These are phyloP conservation scores for Heliconius ismenius DNA, from an alignment of 2,888 invertebrate species.

Conservation along the genomic window DNA sequence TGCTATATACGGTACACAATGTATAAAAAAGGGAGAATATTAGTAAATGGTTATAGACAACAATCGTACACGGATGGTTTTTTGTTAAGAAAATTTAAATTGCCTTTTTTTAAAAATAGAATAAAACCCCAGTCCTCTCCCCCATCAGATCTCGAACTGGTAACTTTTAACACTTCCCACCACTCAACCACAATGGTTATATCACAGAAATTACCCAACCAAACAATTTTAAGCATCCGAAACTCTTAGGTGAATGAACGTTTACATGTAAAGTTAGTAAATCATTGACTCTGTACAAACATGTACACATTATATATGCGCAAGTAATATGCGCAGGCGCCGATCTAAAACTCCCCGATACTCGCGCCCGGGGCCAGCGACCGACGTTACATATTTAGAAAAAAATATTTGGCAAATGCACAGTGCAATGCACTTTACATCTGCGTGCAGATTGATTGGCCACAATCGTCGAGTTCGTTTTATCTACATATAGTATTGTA, in stretches of 20 bases:
- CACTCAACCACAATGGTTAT: neutral
- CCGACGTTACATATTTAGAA: conserved; percentile 79
- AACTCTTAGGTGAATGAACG: conserved; percentile 32
- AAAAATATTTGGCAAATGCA: conserved; percentile 82
- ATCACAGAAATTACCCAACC: neutral
- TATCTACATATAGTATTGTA: neutral
- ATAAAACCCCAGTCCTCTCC: too few relatives aligned
- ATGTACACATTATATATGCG: neutral
- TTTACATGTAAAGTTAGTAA: conserved; percentile 37
- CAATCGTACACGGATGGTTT: too few relatives aligned
- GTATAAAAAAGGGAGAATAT: too few relatives aligned
- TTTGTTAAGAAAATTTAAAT: too few relatives aligned
- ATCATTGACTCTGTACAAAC: conserved; percentile 38
- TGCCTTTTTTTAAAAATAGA: too few relatives aligned
- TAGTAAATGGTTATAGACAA: too few relatives aligned
- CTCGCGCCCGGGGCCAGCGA: conserved; percentile 68
- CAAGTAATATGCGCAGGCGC: conserved; percentile 50
- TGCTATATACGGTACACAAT: too few relatives aligned
- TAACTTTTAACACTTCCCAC: neutral
- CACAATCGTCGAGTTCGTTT: conserved; percentile 1
- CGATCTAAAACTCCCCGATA: conserved; percentile 78
- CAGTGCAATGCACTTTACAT: conserved; percentile 64
- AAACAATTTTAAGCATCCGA: neutral
- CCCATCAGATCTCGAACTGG: too few relatives aligned
- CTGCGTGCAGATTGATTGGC: conserved; percentile 51